Conservation (phyloP, 1,140 invertebrate species). For the Paracyclopina nana region DNA sequence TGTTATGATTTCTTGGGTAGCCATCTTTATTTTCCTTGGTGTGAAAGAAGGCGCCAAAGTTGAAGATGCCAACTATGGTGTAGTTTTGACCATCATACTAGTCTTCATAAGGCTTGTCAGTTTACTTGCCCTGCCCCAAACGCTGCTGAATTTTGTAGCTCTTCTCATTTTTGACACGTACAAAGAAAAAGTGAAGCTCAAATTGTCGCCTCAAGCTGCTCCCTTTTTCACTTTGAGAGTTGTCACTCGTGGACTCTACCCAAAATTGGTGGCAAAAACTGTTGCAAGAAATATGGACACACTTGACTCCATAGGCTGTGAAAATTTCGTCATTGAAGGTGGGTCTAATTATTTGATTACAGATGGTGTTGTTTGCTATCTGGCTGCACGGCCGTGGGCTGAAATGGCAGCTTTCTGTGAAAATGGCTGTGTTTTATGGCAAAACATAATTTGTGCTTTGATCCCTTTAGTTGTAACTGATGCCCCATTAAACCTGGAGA, state of each 20-base stretch:
- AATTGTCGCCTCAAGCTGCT: slow-evolving; percentile 67
- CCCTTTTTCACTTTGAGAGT: slow-evolving; percentile 89
- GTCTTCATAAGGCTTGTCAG: not conserved
- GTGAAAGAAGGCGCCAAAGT: too few relatives aligned
- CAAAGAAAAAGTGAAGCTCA: slow-evolving; percentile 70
- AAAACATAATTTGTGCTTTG: not conserved
- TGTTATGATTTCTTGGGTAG: too few relatives aligned
- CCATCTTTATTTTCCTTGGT: too few relatives aligned
- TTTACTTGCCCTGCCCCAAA: slow-evolving; percentile 30
- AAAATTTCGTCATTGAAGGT: slow-evolving; percentile 93
- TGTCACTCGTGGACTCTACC: slow-evolving; percentile 86
- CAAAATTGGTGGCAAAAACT: slow-evolving; percentile 71
- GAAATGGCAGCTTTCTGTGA: not conserved
- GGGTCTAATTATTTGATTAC: slow-evolving; percentile 24
- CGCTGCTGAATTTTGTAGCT: slow-evolving; percentile 75
- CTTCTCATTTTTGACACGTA: slow-evolving; percentile 83
- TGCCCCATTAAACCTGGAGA: not conserved
- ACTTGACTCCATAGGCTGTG: slow-evolving; percentile 68
- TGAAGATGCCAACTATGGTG: not conserved
- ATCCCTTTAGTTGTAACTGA: not conserved
- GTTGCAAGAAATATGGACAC: slow-evolving; percentile 68
- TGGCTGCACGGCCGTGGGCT: not conserved
- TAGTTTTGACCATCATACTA: not conserved
- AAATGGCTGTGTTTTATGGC: not conserved
- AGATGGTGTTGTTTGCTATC: not conserved